Conservation (phyloP, 1,140 invertebrate genomes). For the Habropoda laboriosa region DNA sequence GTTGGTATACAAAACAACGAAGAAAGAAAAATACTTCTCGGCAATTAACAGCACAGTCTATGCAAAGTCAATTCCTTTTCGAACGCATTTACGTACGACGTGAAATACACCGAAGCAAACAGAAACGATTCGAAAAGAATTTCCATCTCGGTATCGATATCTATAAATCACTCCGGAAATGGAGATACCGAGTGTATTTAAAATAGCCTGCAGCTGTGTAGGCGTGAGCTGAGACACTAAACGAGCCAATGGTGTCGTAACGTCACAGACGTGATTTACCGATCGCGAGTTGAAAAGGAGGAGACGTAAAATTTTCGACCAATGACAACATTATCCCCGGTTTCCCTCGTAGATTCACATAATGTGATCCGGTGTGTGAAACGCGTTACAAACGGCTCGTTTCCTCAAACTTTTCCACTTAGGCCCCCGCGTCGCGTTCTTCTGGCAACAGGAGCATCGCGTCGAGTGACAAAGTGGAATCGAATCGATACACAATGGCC, state of each 20-base stretch:
- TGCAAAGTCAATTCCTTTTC: not conserved
- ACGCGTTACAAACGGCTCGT: not conserved
- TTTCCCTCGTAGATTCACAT: not conserved
- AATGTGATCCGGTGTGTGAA: no score
- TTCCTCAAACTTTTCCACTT: not conserved
- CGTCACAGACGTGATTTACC: not conserved
- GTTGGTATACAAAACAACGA: no score
- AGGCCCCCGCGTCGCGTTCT: not conserved
- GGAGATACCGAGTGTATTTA: not conserved
- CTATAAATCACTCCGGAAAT: not conserved
- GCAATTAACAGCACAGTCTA: not conserved
- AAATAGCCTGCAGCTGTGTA: no score
- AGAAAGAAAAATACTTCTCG: not conserved
- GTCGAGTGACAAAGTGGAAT: constrained; percentile 7
- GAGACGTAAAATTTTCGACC: not conserved
- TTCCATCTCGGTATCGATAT: not conserved
- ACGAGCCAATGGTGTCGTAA: not conserved
- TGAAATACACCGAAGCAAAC: not conserved
- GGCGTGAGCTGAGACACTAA: not conserved
- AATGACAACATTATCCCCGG: not conserved
- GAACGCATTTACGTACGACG: not conserved
- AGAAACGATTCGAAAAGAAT: not conserved
- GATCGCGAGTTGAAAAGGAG: not conserved
- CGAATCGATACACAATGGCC: constrained; percentile 25
- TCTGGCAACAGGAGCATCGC: constrained; percentile 6